Base-by-base conservation (phyloP, 2,888 invertebrate genomes). In the Tiliacea citrago region DNA sequence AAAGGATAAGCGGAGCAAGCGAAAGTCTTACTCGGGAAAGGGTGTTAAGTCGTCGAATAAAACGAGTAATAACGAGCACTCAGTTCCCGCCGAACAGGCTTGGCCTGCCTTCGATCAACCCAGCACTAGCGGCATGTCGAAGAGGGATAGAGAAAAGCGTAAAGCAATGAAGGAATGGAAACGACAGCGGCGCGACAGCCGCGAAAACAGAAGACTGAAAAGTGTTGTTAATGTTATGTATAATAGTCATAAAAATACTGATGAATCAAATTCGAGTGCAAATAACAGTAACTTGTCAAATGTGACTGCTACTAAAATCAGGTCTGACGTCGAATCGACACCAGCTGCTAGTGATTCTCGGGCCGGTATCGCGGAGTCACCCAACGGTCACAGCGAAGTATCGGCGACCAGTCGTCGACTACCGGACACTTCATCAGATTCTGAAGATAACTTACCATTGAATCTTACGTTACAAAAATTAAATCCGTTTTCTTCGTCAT, bases 141-240 rank as follows among this genome's bases (percentile, higher is more conserved):
- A 84, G 74, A 73, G 80, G 75, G 61, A 70, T 16, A 74, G 75
- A 72, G 75, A 80, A 35, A 80, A 76, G 24, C 75, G 77, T 61
- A 70, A 77, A 66, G 55, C 76, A 58, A 74, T 63, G 39, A 81
- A 73, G 81, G 86, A 82, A 57, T 75, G 75, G 51, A 79, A 68
- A 71, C 84, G 79, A 12, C 80, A 82, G 73, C 87, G 85, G 75
- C 88, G 78, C 73, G 81, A 62, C 67, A 86, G 81, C 87, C 91
- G 92, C 84, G 93, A 93, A 87, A 92, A 75, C 73, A 95, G 83
- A 92, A 94, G 93, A 92, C 94, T 96, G 92, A 94, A 89, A 87
- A 96, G 96, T 90, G 95, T 96, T 77, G 95, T 96, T 60, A 94
- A 91, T 84, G 93, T 94, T 74, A 92, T 95, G 84, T 90, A 90